Conservation (phyloP, 1,140 invertebrate species). For the Vanessa atalanta region DNA sequence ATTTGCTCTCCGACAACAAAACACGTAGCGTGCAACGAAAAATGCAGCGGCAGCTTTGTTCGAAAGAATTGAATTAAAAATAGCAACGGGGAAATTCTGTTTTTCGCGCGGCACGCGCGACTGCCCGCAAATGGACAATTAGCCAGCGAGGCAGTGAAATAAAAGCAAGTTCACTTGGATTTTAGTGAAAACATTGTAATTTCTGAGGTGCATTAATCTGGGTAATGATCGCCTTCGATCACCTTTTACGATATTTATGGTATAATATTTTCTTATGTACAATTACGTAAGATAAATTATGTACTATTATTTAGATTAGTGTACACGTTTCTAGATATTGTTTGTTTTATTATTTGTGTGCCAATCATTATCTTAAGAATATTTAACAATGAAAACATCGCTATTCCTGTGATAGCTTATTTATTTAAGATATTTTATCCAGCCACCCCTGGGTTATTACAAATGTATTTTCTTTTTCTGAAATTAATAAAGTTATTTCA, state of each 20-base stretch:
- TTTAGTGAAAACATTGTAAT: slow-evolving; percentile 57
- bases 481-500: too few species aligned
- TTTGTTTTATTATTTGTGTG: too few species aligned
- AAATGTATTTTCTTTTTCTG: too few species aligned
- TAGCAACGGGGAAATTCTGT: slow-evolving; percentile 61
- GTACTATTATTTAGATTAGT: too few species aligned
- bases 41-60: slow-evolving; percentile 71
- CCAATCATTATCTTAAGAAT: too few species aligned
- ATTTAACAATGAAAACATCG: too few species aligned
- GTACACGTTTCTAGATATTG: too few species aligned
- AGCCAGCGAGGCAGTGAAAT: slow-evolving; percentile 52
- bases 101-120: slow-evolving; percentile 66
- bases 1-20: slow-evolving; percentile 56
- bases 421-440: too few species aligned
- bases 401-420: too few species aligned
- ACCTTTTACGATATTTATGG: not conserved
- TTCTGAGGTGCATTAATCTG: slow-evolving; percentile 37
- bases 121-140: slow-evolving; percentile 74
- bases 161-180: slow-evolving; percentile 52
- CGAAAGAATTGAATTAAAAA: slow-evolving; percentile 75
- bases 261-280: too few species aligned
- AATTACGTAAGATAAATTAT: too few species aligned
- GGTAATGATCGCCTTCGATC: slow-evolving; percentile 20
- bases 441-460: too few species aligned
- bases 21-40: slow-evolving; percentile 60